Evolutionary conservation across 2,113 vertebrate genomes (phyloP).

Genomic region (Thermophis baileyi): DNA sequence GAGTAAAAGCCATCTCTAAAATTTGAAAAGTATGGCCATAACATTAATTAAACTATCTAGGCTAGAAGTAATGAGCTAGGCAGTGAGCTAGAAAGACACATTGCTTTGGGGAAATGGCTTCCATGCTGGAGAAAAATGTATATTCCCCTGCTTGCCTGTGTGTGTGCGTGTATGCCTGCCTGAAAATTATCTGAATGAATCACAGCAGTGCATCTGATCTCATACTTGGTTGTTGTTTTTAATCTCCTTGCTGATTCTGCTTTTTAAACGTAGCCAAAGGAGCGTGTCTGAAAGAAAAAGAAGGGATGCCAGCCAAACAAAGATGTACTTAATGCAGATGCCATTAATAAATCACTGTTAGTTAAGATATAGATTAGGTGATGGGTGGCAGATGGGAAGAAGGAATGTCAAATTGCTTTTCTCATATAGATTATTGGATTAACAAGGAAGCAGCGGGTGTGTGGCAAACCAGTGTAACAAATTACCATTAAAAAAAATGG

Average conservation of each 20-base stretch:
- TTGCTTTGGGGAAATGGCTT: conserved; percentile 2
- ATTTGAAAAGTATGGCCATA: conserved; percentile 15
- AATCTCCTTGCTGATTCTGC: conserved; percentile 44
- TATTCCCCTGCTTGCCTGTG: neutral
- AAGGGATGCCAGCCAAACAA: conserved; percentile 46
- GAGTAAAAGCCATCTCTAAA: neutral
- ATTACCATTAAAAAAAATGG: conserved; percentile 73
- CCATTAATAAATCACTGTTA: conserved; percentile 77
- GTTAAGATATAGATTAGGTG: conserved; percentile 80
- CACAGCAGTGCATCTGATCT: conserved; percentile 32
- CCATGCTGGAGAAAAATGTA: neutral
- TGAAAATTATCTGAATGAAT: conserved; percentile 41
- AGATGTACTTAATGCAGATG: conserved; percentile 70
- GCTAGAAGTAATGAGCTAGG: neutral
- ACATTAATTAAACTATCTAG: neutral
- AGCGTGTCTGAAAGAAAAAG: conserved; percentile 53
- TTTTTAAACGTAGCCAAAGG: conserved; percentile 51
- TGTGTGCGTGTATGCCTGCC: neutral
- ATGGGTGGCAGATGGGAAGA: conserved; percentile 78
- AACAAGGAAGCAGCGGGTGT: conserved; percentile 76
- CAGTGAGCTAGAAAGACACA: neutral
- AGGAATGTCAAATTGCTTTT: conserved; percentile 79
- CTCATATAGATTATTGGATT: conserved; percentile 83
- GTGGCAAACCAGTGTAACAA: conserved; percentile 76
- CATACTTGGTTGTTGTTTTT: conserved; percentile 42